phyloP scores from a whole-genome alignment of 37 sponge, comb jelly and placozoan species.

The Beroe forskalii region DNA sequence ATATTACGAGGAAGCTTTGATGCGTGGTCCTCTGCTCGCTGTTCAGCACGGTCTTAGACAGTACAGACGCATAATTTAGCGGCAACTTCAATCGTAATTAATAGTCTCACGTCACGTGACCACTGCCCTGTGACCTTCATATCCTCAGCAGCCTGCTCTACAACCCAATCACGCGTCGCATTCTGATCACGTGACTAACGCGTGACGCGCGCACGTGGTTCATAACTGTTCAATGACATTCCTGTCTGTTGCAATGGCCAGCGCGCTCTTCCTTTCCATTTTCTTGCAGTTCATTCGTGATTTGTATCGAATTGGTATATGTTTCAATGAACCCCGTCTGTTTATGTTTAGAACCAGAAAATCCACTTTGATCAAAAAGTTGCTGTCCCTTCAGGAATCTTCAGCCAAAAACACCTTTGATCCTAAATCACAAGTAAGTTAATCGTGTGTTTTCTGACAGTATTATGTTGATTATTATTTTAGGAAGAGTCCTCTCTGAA shows the following conservation, averaged over 20 bases:
- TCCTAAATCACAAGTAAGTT: conserved; percentile 6
- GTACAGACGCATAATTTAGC: conserved; percentile 33
- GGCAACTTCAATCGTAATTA: conserved; percentile 34
- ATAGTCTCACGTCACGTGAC: conserved; percentile 27
- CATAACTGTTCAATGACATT: conserved; percentile 38
- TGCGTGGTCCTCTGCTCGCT: too few relatives aligned
- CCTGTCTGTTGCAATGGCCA: conserved; percentile 38
- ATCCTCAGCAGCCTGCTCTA: background rate
- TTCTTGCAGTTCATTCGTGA: conserved; percentile 40
- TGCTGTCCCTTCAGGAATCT: conserved; percentile 34
- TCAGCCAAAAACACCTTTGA: conserved; percentile 40
- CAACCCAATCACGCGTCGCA: background rate
- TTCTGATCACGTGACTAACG: background rate
- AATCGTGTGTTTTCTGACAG: too few relatives aligned
- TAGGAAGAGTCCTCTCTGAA: too few relatives aligned
- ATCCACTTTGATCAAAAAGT: conserved; percentile 44
- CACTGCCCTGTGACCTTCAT: background rate
- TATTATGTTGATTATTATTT: too few relatives aligned
- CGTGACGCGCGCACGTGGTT: background rate
- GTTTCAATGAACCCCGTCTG: conserved; percentile 4
- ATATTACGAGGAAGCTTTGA: too few relatives aligned
- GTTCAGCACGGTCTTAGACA: conserved; percentile 31
- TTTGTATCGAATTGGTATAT: conserved; percentile 15
- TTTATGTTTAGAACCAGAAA: conserved; percentile 49
- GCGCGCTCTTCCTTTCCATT: conserved; percentile 47